Percentiles rank a stretch among this genome's conserved stretches.
These are phyloP conservation scores for Zaprionus gabonicus DNA, from an alignment of 1,140 invertebrate genomes.

Conservation along the genomic window DNA sequence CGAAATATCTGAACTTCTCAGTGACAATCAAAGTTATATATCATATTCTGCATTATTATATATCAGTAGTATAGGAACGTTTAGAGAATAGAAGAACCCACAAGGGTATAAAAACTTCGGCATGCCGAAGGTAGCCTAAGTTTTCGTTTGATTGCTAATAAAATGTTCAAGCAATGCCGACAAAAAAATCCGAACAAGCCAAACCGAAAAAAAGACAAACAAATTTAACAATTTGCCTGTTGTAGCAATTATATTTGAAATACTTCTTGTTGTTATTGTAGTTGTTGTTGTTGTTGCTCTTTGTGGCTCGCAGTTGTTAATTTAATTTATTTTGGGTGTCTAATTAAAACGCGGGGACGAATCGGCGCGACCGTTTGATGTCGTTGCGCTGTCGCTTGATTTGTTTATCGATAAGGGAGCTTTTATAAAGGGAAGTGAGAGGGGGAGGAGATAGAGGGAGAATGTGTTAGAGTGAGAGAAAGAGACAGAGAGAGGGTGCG, in stretches of 20 bases:
- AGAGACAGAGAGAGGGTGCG: background rate
- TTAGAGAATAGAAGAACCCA: too few species aligned
- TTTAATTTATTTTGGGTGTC: slow-evolving; percentile 76
- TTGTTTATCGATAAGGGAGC: slow-evolving; percentile 25
- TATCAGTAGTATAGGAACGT: too few species aligned
- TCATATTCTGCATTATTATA: too few species aligned
- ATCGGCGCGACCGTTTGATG: slow-evolving; percentile 43
- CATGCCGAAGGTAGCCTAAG: too few species aligned
- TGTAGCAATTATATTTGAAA: slow-evolving; percentile 67
- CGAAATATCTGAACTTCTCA: too few species aligned
- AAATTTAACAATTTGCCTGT: slow-evolving; percentile 71
- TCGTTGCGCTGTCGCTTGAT: slow-evolving; percentile 32
- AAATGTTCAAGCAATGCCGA: slow-evolving; percentile 46
- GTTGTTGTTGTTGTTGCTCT: slow-evolving; percentile 12
- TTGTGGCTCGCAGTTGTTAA: slow-evolving; percentile 58
- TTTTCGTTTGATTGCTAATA: slow-evolving; percentile 57
- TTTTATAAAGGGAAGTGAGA: background rate
- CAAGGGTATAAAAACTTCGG: too few species aligned
- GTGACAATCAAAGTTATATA: too few species aligned
- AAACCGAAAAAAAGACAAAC: slow-evolving; percentile 54
- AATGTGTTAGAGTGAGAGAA: background rate
- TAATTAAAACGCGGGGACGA: slow-evolving; percentile 67
- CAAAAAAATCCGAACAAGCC: slow-evolving; percentile 10
- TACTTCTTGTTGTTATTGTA: slow-evolving; percentile 38
- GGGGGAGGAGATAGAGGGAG: too few species aligned